Base-by-base conservation (phyloP, 1,140 invertebrate species). In the Diuraphis noxia region DNA sequence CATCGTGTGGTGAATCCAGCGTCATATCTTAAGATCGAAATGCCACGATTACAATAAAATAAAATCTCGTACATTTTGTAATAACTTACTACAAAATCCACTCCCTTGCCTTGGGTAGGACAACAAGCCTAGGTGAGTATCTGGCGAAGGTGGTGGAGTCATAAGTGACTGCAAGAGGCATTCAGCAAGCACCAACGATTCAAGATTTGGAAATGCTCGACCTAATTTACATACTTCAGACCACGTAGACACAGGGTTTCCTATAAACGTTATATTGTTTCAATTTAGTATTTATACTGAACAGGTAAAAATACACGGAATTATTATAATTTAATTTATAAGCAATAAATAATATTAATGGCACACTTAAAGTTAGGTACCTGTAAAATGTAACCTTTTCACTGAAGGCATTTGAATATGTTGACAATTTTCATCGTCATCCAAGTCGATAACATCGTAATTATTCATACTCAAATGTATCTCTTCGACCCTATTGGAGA, bases 401-500 rank as follows among this genome's bases (percentile, higher is more conserved):
- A 93, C 92, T 40, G 92, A 92, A 25, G 93, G 79, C 43, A 92
- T 72, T n/a, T 93, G 38, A 46, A 91, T 63, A 19, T 88, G 72
- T 21, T 92, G 82, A 90, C 93, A 92, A 23, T 88, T n/a, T 21
- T 92, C 90, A 30, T 93, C 92, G n/a, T 93, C 92, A 63, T 93
- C 94, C 2, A 96, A 92, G n/a, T 96, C 95, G 4, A 98, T 96
- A 92, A 95, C 95, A 30, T 95, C 95, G 94, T 98, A 98, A 93
- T 98, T 96, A 93, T 98, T 98, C 25, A 98, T 94, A 92, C 97
- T 98, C 92, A 99, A 94, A 94, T 99, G 98, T 43, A 99, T 94
- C 94, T 99, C 98, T 94, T 97, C 96, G 30, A 99, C 94, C 93
- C 95, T 95, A 40, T 9, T 52, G 2, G 9, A 46, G 19, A 34